Percentiles rank a stretch among this genome's conserved stretches.
Evolutionary conservation across 2,888 invertebrate genomes (phyloP).

Genomic region (Trypoxylon attenuatum): DNA sequence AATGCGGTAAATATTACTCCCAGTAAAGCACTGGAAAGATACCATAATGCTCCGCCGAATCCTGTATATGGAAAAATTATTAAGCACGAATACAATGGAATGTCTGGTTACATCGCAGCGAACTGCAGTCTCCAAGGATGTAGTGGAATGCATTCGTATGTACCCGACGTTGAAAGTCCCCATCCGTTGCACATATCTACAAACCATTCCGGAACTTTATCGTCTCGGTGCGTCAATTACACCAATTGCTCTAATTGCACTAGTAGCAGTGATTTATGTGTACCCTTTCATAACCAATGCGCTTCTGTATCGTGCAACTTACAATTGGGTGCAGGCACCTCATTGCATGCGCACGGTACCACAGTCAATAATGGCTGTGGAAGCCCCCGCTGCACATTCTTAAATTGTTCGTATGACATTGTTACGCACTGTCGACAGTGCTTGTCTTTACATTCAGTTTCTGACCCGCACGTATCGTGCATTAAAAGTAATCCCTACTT

Average conservation of each 20-base stretch:
- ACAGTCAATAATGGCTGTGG: slow-evolving; percentile 38
- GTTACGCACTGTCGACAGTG: slow-evolving; percentile 63
- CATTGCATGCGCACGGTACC: slow-evolving; percentile 45
- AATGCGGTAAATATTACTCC: slow-evolving; percentile 16
- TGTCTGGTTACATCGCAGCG: slow-evolving; percentile 44
- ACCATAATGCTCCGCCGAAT: slow-evolving; percentile 41
- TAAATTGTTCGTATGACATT: slow-evolving; percentile 62
- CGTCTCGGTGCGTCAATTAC: too few relatives aligned
- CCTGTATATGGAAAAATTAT: slow-evolving; percentile 44
- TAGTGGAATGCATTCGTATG: slow-evolving; percentile 50
- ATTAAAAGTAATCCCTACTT: slow-evolving; percentile 63
- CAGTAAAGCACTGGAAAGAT: slow-evolving; percentile 43
- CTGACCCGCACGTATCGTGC: slow-evolving; percentile 54
- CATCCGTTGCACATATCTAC: slow-evolving; percentile 52
- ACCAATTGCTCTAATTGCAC: too few relatives aligned
- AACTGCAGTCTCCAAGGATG: slow-evolving; percentile 52
- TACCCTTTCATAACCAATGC: slow-evolving; percentile 64
- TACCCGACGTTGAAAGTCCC: slow-evolving; percentile 60
- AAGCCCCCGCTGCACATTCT: slow-evolving; percentile 57
- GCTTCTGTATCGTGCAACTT: slow-evolving; percentile 58
- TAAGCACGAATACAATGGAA: slow-evolving; percentile 53
- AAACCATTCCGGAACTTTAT: slow-evolving; percentile 55
- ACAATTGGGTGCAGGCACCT: slow-evolving; percentile 53
- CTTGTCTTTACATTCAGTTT: slow-evolving; percentile 51
- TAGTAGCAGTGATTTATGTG: slow-evolving; percentile 58